These are phyloP conservation scores for Sialia sialis DNA, from an alignment of 2,113 vertebrate genomes.

Conservation along the genomic window DNA sequence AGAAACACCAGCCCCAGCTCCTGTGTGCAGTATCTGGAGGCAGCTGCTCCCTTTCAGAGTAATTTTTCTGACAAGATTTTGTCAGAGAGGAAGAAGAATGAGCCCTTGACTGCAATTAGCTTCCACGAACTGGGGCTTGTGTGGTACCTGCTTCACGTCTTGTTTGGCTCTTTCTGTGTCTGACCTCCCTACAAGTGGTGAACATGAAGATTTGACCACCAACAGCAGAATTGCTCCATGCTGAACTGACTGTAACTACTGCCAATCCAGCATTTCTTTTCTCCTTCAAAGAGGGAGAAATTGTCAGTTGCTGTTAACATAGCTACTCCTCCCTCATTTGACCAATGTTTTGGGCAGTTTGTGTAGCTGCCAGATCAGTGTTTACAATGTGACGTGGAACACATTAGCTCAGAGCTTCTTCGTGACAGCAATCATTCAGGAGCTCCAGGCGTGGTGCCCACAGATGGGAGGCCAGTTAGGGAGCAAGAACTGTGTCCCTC, in stretches of 20 bases:
- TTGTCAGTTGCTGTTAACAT: background rate
- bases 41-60: background rate
- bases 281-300: background rate
- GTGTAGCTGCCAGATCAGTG: background rate
- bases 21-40: background rate
- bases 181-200: background rate
- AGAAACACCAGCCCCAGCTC: background rate
- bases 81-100: background rate
- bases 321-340: background rate
- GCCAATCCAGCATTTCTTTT: background rate
- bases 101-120: background rate
- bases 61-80: background rate
- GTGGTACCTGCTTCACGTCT: background rate
- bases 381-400: background rate
- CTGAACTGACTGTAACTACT: background rate
- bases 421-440: background rate
- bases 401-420: background rate
- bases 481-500: background rate
- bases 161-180: background rate
- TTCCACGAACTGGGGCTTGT: background rate
- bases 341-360: background rate
- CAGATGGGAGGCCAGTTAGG: background rate
- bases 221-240: rapidly evolving
- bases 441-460: background rate
- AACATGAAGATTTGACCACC: background rate